Conservation (phyloP, 2,113 vertebrate genomes). For the Rhynchomys soricoides region DNA sequence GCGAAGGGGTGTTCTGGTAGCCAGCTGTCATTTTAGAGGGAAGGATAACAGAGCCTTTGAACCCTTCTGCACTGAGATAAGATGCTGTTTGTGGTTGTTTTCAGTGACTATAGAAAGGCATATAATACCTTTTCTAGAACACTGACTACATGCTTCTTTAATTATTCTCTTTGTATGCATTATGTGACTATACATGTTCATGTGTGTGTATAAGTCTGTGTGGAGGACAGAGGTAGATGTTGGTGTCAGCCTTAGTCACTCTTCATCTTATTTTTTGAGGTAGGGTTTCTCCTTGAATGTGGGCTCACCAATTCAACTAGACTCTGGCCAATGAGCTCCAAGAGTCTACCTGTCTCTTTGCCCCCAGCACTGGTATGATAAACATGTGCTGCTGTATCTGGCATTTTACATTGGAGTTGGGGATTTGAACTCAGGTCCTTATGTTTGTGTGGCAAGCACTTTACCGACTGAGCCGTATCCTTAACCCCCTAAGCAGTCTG, state of each 20-base stretch:
- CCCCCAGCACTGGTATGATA: background rate
- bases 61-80: background rate
- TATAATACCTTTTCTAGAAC: background rate
- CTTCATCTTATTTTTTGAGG: background rate
- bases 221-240: background rate
- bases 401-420: background rate
- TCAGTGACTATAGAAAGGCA: background rate
- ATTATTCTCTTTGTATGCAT: background rate
- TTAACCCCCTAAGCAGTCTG: background rate
- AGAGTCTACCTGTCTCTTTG: background rate
- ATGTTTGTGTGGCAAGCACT: background rate
- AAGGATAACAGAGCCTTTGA: background rate
- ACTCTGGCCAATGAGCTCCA: background rate
- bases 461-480: background rate
- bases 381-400: background rate
- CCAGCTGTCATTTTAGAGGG: slow-evolving; percentile 32
- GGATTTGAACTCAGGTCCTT: background rate
- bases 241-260: background rate
- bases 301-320: background rate
- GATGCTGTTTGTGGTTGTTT: slow-evolving; percentile 9
- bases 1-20: background rate
- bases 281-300: background rate
- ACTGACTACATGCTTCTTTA: background rate
- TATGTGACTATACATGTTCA: background rate
- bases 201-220: background rate